Evolutionary conservation across 2,888 invertebrate species (phyloP), one percentile per base, ranked within the genome.

Genomic region (Octodonta nipae): DNA sequence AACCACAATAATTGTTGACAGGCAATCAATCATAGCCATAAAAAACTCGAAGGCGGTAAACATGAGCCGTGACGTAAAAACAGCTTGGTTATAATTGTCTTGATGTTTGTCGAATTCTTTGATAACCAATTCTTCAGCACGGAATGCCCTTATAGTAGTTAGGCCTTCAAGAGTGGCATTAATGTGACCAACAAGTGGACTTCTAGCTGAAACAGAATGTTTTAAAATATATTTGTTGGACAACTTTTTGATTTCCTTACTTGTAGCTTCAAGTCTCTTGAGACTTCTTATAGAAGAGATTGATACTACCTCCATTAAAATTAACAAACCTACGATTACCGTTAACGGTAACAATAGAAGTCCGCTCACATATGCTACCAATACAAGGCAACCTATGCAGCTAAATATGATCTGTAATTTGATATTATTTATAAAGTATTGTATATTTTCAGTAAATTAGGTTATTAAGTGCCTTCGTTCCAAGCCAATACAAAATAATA

Each of bases 111-210:
- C 56, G 33, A 55, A 60, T 40, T 58, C 58, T 6, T 49, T 41
- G 17, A 35, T 46, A 14, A 58, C 34, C 11, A 52, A 46, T 11
- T 44, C 40, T 41, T 58, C 48, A 3, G 54, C 55, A 28, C 45
- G 44, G 27, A 46, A 54, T 3, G 57, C 56, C 36, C 58, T 38
- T 14, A 60, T 56, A 6, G 56, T 59, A 10, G 55, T 46, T 16
- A 58, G 33, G 13, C 60, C 60, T 40, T 60, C 57, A 5, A 60
- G 40, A 3, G 58, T 53, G 3, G 57, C 49, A 36, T 56, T 60
- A 5, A 60, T 35, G 32, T 56, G 56, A 8, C 56, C 58, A 14
- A 58, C 40, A 14, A 58, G 42, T 3, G 60, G 58, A 38, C 57
- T 57, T 35, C 56, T 42, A 13, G 55, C 58, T 58, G 34, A 29